These are phyloP conservation scores for Catostylus mosaicus DNA, from an alignment of 30 jellyfish, hydroid and myxozoan genomes.

Conservation along the genomic window DNA sequence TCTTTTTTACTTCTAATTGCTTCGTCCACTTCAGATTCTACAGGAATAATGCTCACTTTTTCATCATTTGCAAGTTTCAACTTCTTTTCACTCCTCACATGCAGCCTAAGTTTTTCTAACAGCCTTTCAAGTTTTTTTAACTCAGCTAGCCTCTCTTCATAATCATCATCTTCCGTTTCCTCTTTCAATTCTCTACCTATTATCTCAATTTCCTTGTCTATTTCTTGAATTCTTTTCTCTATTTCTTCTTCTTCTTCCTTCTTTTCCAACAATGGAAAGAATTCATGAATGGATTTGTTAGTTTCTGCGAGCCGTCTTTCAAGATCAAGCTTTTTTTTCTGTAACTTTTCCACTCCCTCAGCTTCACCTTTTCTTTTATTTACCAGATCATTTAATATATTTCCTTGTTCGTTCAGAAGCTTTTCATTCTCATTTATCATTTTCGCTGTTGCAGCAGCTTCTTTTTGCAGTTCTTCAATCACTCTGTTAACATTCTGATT, in stretches of 20 bases:
- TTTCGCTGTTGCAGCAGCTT: constrained; percentile 10
- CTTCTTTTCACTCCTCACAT: constrained; percentile 5
- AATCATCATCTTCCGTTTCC: neutral
- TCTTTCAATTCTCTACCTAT: constrained; percentile 23
- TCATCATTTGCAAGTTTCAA: neutral
- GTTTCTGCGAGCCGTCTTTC: constrained; percentile 16
- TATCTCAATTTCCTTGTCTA: constrained; percentile 22
- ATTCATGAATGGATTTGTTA: constrained; percentile 10
- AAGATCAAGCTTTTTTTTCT: constrained; percentile 25
- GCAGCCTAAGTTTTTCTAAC: constrained; percentile 31
- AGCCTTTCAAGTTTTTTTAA: constrained; percentile 3
- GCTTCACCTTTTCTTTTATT: constrained; percentile 1
- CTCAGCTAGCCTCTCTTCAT: neutral
- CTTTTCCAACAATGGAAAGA: constrained; percentile 1
- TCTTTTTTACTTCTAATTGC: neutral
- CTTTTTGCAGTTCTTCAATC: constrained; percentile 22
- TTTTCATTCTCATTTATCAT: neutral
- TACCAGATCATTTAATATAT: constrained; percentile 14
- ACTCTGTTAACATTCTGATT: constrained; percentile 17
- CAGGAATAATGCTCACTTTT: neutral
- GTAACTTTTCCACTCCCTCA: neutral
- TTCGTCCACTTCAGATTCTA: constrained; percentile 17
- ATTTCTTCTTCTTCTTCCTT: neutral
- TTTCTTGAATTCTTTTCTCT: constrained; percentile 14
- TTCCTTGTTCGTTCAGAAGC: neutral